A percentile compares a stretch with the other conserved stretches of the same genome.
Evolutionary conservation across 2,888 invertebrate species (phyloP).

Genomic region (Limnephilus rhombicus): DNA sequence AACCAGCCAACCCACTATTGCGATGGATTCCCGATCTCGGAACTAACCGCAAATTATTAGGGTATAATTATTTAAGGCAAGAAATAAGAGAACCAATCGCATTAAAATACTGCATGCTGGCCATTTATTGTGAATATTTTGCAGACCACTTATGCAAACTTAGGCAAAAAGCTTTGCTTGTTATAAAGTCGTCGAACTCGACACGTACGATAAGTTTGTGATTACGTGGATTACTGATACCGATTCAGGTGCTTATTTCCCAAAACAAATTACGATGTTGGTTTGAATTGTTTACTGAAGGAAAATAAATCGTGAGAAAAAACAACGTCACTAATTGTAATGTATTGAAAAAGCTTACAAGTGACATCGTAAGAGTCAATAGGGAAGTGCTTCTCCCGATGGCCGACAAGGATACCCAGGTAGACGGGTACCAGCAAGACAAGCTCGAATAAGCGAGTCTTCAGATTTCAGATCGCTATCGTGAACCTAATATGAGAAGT

Average conservation of each 20-base stretch:
- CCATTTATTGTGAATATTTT: not conserved
- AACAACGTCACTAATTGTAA: not conserved
- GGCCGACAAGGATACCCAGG: too few relatives aligned
- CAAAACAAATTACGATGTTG: too few relatives aligned
- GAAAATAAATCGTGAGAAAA: not conserved
- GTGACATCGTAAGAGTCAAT: too few relatives aligned
- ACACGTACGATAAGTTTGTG: not conserved
- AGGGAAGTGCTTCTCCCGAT: too few relatives aligned
- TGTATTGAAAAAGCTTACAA: too few relatives aligned
- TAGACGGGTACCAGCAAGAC: too few relatives aligned
- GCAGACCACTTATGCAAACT: too few relatives aligned
- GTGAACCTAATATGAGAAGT: too few relatives aligned
- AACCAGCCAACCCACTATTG: not conserved
- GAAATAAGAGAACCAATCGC: not conserved
- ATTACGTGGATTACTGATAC: not conserved
- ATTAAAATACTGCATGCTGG: not conserved
- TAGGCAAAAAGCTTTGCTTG: not conserved
- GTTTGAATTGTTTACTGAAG: too few relatives aligned
- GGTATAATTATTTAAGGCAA: not conserved
- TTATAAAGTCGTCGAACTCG: not conserved
- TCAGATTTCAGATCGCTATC: too few relatives aligned
- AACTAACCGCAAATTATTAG: not conserved
- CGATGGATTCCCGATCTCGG: not conserved
- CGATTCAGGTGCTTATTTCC: not conserved
- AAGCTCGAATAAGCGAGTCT: too few relatives aligned